Conservation (phyloP, 2,113 vertebrate genomes). For the Ursus arctos region DNA sequence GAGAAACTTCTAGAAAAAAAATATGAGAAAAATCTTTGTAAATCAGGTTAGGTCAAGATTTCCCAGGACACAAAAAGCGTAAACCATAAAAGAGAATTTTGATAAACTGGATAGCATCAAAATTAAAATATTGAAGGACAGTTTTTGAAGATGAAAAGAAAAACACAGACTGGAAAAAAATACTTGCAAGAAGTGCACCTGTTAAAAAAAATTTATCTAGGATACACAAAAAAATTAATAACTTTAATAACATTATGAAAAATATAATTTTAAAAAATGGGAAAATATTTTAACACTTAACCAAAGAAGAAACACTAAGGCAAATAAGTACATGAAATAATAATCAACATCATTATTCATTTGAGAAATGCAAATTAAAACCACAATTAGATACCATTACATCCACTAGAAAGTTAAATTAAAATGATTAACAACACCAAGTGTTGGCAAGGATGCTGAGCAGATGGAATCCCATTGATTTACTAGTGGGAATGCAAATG, state of each 20-base stretch:
- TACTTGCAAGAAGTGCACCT: neutral
- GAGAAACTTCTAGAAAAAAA: neutral
- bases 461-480: neutral
- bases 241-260: neutral
- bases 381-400: neutral
- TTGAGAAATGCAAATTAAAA: neutral
- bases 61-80: neutral
- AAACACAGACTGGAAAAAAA: neutral
- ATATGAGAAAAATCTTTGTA: neutral
- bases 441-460: neutral
- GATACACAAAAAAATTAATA: neutral
- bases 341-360: neutral
- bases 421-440: neutral
- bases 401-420: neutral
- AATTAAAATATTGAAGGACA: neutral
- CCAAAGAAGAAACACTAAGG: neutral
- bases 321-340: neutral
- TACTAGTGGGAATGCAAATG: neutral
- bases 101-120: neutral
- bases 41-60: neutral
- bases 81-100: neutral
- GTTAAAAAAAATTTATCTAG: neutral
- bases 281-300: neutral
- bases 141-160: neutral
- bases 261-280: neutral